Evolutionary conservation across 2,888 invertebrate species (phyloP), one percentile per base, ranked within the genome.

Genomic region (Polymixis flavicincta): DNA sequence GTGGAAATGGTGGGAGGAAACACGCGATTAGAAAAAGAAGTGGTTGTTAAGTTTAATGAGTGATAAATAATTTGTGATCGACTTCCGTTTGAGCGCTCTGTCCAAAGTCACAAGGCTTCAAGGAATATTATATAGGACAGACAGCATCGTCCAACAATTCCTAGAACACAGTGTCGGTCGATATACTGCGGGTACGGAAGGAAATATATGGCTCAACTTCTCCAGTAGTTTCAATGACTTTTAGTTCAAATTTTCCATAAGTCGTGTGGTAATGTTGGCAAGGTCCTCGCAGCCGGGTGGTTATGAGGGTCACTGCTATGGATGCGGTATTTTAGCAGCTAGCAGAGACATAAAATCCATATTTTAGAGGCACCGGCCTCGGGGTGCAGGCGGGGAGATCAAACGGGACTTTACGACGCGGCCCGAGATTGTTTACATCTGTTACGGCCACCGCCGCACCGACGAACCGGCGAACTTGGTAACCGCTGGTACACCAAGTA

Each of bases 351-450:
- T 95, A 95, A 96, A 96, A 95, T 95, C 93, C 95, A 96, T 96
- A 95, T 95, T 96, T 96, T 95, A 96, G 93, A 94, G 94, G 91
- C 92, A 89, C 89, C 90, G 90, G 91, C 91, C 90, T 86, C 88
- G 89, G 91, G 89, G 89, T 88, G 87, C 81, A 80, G 83, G 90
- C 91, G 91, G 94, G 93, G 92, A 95, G 95, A 96, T 96, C 96
- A 96, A 96, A 96, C 95, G 94, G 92, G 92, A 93, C 90, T 96
- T 96, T 96, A 96, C 94, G 96, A 95, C 94, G 92, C 91, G 93
- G 91, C 91, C 93, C 93, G 94, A 94, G 95, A 96, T 95, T 96
- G 96, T 96, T 96, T 96, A 96, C 96, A 96, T 96, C 96, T 96
- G 96, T 92, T 94, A 93, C 95, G 92, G 90, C 93, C 93, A 94